These are phyloP conservation scores for Zoanthus sociatus DNA, from an alignment of 92 coral and sea anemone genomes.

Conservation along the genomic window DNA sequence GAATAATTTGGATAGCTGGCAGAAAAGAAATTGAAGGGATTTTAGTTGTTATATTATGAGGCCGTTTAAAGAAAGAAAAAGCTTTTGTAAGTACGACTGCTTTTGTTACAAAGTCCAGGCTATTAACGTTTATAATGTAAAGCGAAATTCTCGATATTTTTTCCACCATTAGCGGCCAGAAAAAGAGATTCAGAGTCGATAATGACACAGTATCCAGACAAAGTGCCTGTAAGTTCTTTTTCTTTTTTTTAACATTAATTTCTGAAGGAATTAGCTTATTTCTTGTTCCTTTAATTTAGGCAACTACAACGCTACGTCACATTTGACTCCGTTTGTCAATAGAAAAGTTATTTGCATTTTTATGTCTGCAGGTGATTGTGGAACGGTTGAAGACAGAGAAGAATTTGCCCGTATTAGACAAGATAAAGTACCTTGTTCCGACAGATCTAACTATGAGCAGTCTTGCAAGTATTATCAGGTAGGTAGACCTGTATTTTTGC, in stretches of 20 bases:
- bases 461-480: conserved; percentile 96
- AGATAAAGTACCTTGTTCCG: conserved; percentile 96
- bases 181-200: conserved; percentile 95
- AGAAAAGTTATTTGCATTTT: neutral
- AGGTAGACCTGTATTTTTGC: neutral
- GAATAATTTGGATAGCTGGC: neutral
- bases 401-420: conserved; percentile 91
- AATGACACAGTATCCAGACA: conserved; percentile 94
- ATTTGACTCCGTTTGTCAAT: neutral
- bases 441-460: conserved; percentile 98
- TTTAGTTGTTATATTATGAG: conserved; percentile 74
- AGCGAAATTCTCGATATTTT: neutral
- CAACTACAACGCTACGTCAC: neutral
- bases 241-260: neutral
- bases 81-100: conserved; percentile 83
- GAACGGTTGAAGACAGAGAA: conserved; percentile 92
- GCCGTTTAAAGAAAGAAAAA: conserved; percentile 90
- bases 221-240: conserved; percentile 87
- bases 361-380: conserved; percentile 83
- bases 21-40: conserved; percentile 14
- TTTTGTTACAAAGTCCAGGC: neutral
- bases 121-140: neutral
- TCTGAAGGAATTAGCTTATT: neutral
- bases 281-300: no score
- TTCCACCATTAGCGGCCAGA: conserved; percentile 78